Conservation (phyloP, 2,113 vertebrate genomes). For the Lophochroa leadbeateri region DNA sequence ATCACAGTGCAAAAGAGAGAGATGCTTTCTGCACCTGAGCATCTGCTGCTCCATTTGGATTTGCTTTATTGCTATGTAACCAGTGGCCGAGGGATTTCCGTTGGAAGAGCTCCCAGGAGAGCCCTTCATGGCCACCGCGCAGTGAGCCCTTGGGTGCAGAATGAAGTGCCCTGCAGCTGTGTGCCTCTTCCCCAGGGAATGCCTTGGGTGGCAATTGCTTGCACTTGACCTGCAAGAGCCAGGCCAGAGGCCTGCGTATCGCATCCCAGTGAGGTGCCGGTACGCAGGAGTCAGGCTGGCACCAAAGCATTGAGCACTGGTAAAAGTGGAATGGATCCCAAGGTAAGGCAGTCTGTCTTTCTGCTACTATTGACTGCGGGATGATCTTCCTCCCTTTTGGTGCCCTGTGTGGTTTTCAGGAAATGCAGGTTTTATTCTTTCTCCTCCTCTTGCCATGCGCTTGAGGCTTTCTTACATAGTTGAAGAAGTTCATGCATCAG, state of each 20-base stretch:
- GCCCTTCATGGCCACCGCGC: rapidly evolving
- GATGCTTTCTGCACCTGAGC: neutral
- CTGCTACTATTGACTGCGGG: rapidly evolving
- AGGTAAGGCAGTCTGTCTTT: slow-evolving; percentile 2
- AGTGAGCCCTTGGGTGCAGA: neutral
- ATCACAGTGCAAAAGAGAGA: rapidly evolving
- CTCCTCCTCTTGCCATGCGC: slow-evolving; percentile 26
- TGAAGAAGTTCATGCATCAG: neutral
- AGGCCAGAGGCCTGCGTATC: neutral
- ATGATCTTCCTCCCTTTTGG: neutral
- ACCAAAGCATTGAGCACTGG: rapidly evolving
- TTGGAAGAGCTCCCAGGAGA: neutral
- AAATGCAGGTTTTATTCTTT: neutral
- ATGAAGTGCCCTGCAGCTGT: rapidly evolving
- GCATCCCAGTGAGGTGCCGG: neutral
- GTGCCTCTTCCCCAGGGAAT: neutral
- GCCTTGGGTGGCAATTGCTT: neutral
- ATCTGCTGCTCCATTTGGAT: rapidly evolving
- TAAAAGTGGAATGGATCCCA: neutral
- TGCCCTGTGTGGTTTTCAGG: neutral
- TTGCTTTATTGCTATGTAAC: rapidly evolving
- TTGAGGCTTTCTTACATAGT: neutral
- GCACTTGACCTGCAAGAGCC: neutral
- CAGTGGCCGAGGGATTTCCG: rapidly evolving
- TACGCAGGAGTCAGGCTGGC: rapidly evolving